These are phyloP conservation scores for Stenichneumon culpator DNA, from an alignment of 2,888 invertebrate species.

Conservation along the genomic window DNA sequence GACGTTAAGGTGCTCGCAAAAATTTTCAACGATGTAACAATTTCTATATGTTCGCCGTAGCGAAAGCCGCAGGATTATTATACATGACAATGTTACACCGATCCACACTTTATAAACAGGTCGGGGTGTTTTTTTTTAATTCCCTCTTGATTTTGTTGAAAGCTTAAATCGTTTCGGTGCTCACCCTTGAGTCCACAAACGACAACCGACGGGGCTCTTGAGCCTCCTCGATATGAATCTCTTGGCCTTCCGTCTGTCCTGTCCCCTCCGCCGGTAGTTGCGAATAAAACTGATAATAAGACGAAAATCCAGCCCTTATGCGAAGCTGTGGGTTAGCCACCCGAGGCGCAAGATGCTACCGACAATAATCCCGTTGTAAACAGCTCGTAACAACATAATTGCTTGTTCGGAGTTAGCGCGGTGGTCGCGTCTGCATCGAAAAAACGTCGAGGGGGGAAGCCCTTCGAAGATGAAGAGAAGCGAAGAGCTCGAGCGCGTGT, in stretches of 20 bases:
- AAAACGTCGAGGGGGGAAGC: slow-evolving; percentile 53
- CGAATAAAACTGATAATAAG: slow-evolving; percentile 68
- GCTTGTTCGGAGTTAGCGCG: slow-evolving; percentile 71
- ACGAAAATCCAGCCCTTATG: slow-evolving; percentile 58
- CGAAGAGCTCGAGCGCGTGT: slow-evolving; percentile 76
- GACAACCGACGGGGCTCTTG: slow-evolving; percentile 13
- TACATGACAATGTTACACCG: background rate
- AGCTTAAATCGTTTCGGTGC: slow-evolving; percentile 11
- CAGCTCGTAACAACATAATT: slow-evolving; percentile 85
- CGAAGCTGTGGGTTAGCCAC: slow-evolving; percentile 68
- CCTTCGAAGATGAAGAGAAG: slow-evolving; percentile 58
- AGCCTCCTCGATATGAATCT: slow-evolving; percentile 38
- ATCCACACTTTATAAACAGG: background rate
- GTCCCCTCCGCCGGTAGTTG: slow-evolving; percentile 3
- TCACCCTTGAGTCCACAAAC: slow-evolving; percentile 27
- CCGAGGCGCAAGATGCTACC: slow-evolving; percentile 83
- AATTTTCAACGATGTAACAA: background rate
- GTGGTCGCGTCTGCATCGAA: slow-evolving; percentile 62
- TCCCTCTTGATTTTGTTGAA: background rate
- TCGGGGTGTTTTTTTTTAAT: background rate
- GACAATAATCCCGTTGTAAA: slow-evolving; percentile 85
- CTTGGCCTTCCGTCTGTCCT: slow-evolving; percentile 12
- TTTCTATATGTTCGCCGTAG: background rate
- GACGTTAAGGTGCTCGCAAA: background rate
- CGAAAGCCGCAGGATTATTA: background rate